Evolutionary conservation across 2,888 invertebrate species (phyloP).

Genomic region (Phyllotreta striolata): DNA sequence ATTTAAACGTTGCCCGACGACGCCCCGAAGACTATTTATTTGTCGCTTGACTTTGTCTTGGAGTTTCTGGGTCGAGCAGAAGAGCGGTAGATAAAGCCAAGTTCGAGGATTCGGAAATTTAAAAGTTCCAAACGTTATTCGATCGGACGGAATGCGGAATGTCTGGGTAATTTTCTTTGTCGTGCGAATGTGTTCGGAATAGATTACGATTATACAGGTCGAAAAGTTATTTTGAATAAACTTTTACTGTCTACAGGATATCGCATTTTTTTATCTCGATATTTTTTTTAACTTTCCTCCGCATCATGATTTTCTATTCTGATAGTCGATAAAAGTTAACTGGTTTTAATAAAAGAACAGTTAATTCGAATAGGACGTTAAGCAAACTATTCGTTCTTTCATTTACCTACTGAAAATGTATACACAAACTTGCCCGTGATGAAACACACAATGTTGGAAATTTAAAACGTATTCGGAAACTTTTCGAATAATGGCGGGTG

Average conservation of each 20-base stretch:
- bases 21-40: constrained; percentile 37
- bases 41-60: constrained; percentile 35
- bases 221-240: constrained; percentile 3
- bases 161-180: constrained; percentile 26
- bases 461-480: background rate
- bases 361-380: constrained; percentile 8
- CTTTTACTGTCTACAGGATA: too few species aligned
- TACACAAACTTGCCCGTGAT: background rate
- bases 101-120: constrained; percentile 27
- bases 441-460: constrained; percentile 1
- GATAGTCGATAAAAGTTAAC: constrained; percentile 1
- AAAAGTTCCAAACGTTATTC: constrained; percentile 20
- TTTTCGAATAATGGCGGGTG: too few species aligned
- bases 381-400: constrained; percentile 1
- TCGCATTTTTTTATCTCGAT: too few species aligned
- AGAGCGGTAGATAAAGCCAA: constrained; percentile 19
- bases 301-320: background rate
- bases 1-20: constrained; percentile 42
- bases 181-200: constrained; percentile 19
- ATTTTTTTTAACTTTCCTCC: too few species aligned
- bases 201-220: constrained; percentile 15
- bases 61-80: constrained; percentile 31
- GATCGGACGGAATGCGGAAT: constrained; percentile 19
- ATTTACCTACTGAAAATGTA: constrained; percentile 8
- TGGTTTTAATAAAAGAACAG: constrained; percentile 10